Evolutionary conservation across 2,113 vertebrate genomes (phyloP).

Genomic region (Trichechus manatus): DNA sequence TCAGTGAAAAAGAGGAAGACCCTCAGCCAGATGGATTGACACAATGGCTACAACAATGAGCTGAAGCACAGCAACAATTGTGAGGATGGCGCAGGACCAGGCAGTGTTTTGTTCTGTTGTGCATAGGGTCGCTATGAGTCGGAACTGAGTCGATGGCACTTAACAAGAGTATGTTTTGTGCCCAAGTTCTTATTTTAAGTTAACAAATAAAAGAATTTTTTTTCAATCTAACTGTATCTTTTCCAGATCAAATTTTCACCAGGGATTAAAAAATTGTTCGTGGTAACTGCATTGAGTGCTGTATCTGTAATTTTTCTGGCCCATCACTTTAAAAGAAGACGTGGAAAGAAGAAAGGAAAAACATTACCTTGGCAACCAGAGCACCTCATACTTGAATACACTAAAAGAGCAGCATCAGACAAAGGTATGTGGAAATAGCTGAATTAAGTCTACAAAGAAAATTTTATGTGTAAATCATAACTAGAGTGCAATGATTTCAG

Average conservation of each 20-base stretch:
- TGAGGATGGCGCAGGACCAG: too few species aligned
- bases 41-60: too few species aligned
- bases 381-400: constrained; percentile 89
- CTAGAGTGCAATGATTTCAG: neutral
- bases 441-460: neutral
- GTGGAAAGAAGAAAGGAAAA: constrained; percentile 92
- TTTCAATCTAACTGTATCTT: constrained; percentile 56
- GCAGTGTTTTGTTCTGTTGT: too few species aligned
- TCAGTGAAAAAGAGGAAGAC: too few species aligned
- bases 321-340: constrained; percentile 94
- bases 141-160: too few species aligned
- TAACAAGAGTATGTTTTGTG: constrained; percentile 19
- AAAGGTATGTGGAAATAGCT: constrained; percentile 88
- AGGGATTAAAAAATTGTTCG: constrained; percentile 93
- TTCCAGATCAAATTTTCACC: constrained; percentile 93
- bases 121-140: too few species aligned
- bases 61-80: too few species aligned
- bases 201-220: neutral
- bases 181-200: constrained; percentile 1
- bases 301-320: constrained; percentile 95
- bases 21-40: too few species aligned
- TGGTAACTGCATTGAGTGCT: constrained; percentile 92
- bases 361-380: constrained; percentile 90
- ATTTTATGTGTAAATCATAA: neutral
- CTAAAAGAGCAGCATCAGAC: constrained; percentile 86